Evolutionary conservation across 1,140 invertebrate species (phyloP).

Genomic region (Ceratosolen fusciceps): DNA sequence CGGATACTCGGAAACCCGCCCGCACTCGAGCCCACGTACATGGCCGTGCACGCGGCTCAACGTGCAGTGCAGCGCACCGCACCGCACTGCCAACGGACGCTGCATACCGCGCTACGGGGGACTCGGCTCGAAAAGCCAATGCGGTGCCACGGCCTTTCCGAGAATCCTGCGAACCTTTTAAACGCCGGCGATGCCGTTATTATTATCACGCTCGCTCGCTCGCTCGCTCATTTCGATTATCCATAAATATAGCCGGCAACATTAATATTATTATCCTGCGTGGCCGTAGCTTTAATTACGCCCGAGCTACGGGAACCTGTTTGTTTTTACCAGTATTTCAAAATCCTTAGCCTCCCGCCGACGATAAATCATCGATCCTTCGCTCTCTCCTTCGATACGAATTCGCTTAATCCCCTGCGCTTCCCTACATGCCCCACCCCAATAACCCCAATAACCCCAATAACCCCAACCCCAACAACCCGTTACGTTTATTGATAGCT

Average conservation of each 20-base stretch:
- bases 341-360: background rate
- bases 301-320: conserved; percentile 18
- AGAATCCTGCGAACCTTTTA: background rate
- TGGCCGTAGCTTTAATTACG: background rate
- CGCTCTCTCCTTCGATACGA: background rate
- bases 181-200: background rate
- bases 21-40: too few species aligned
- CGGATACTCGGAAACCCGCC: too few species aligned
- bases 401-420: conserved; percentile 1
- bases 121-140: too few species aligned
- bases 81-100: background rate
- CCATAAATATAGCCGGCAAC: background rate
- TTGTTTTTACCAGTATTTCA: conserved; percentile 13
- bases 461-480: too few species aligned
- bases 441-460: too few species aligned
- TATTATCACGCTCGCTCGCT: background rate
- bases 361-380: background rate
- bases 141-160: too few species aligned
- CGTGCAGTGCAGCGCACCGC: background rate
- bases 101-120: background rate
- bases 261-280: background rate
- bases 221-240: conserved; percentile 19
- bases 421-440: too few species aligned
- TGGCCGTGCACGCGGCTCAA: background rate
- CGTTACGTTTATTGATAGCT: too few species aligned